These are phyloP conservation scores for Setophaga kirtlandii DNA, from an alignment of 2,113 vertebrate genomes.

Conservation along the genomic window DNA sequence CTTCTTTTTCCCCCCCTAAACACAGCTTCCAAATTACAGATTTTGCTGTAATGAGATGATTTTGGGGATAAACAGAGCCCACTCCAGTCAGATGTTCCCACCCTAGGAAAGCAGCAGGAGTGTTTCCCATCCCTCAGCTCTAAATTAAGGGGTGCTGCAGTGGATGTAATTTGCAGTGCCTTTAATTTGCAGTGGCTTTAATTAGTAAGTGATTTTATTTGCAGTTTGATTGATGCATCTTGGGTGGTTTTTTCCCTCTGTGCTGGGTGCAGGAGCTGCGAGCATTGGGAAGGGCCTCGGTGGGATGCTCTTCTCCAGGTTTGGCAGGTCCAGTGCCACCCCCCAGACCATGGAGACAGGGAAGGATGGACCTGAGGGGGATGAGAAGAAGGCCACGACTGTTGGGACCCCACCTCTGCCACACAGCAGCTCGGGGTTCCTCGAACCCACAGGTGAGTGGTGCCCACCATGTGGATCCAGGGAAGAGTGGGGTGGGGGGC, in stretches of 20 bases:
- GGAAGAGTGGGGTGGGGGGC: neutral
- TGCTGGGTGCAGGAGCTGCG: conserved; percentile 84
- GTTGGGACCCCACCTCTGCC: conserved; percentile 75
- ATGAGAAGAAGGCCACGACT: conserved; percentile 81
- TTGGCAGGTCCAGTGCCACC: conserved; percentile 85
- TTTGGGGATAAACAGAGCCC: neutral
- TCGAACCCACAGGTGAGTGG: conserved; percentile 84
- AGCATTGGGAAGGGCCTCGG: conserved; percentile 96
- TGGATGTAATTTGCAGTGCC: neutral
- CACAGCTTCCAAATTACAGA: neutral
- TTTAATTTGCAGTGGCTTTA: neutral
- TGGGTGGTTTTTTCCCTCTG: neutral
- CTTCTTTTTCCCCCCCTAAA: neutral
- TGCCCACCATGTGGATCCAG: neutral
- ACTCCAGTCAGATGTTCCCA: neutral
- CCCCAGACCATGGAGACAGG: conserved; percentile 75
- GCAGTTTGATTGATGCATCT: neutral
- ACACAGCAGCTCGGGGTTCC: conserved; percentile 79
- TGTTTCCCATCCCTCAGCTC: neutral
- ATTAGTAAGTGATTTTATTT: neutral
- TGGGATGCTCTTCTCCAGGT: conserved; percentile 94
- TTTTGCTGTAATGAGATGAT: neutral
- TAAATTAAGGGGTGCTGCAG: neutral
- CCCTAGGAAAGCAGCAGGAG: conserved; percentile 14
- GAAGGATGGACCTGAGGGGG: conserved; percentile 77